These are phyloP conservation scores for Dendroctonus ponderosae DNA, from an alignment of 1,140 invertebrate species.

Conservation along the genomic window DNA sequence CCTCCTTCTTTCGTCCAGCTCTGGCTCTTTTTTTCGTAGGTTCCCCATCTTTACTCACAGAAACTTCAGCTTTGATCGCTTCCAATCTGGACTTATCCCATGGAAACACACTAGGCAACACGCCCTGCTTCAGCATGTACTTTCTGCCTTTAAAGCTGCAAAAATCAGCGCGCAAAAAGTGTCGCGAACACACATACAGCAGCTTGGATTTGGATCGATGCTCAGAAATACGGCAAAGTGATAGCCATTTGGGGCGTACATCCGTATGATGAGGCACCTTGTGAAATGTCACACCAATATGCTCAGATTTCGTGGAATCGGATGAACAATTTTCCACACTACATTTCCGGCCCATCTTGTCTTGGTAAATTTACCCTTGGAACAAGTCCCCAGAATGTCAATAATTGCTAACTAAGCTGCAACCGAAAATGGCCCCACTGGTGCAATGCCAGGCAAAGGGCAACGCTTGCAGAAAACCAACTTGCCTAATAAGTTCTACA, in stretches of 20 bases:
- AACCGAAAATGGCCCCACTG: too few relatives aligned
- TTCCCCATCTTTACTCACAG: constrained; percentile 20
- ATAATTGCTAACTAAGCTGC: too few relatives aligned
- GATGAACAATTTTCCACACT: constrained; percentile 46
- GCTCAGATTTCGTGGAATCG: constrained; percentile 45
- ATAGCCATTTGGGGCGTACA: constrained; percentile 47
- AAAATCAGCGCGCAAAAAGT: constrained; percentile 64
- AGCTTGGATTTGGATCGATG: constrained; percentile 57
- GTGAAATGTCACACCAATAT: constrained; percentile 49
- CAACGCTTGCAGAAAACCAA: too few relatives aligned
- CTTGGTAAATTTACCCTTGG: too few relatives aligned
- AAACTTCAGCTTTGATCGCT: constrained; percentile 41
- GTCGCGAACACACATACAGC: constrained; percentile 61
- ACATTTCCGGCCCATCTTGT: constrained; percentile 47
- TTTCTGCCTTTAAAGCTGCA: constrained; percentile 60
- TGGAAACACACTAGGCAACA: constrained; percentile 54
- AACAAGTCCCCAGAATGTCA: too few relatives aligned
- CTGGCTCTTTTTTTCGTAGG: constrained; percentile 12
- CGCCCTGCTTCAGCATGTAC: constrained; percentile 57
- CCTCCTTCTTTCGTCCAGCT: constrained; percentile 1
- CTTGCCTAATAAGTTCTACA: too few relatives aligned
- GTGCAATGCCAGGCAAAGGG: too few relatives aligned
- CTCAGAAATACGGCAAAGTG: constrained; percentile 45
- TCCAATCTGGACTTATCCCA: constrained; percentile 48
- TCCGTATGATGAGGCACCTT: constrained; percentile 48